phyloP scores from a whole-genome alignment of 2,888 invertebrate species.

The Agonopterix arenella region DNA sequence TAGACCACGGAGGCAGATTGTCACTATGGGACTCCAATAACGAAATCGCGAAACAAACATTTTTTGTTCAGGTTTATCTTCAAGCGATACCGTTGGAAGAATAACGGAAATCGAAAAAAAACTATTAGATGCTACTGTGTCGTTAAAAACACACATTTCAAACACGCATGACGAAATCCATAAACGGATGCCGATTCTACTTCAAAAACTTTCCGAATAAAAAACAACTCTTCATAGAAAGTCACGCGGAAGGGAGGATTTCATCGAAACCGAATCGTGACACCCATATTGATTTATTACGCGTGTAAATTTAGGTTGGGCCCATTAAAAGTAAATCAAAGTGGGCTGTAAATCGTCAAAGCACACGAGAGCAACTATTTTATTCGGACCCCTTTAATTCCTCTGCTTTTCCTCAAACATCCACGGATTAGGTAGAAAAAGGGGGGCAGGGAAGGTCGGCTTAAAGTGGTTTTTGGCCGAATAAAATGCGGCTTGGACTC shows the following conservation, averaged over 20 bases:
- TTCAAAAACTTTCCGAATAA: conserved; percentile 4
- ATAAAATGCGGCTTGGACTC: conserved; percentile 32
- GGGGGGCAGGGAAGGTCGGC: neutral
- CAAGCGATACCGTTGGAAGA: too few relatives aligned
- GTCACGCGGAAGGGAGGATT: conserved; percentile 16
- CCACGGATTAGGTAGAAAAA: neutral
- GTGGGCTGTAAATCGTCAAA: conserved; percentile 51
- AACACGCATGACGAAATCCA: conserved; percentile 1
- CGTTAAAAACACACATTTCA: neutral
- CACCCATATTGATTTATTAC: conserved; percentile 47
- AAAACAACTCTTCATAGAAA: conserved; percentile 19
- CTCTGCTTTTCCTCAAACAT: neutral
- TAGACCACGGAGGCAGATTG: too few relatives aligned
- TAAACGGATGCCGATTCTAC: conserved; percentile 6
- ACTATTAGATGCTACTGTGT: too few relatives aligned
- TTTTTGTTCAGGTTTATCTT: too few relatives aligned
- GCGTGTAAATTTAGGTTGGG: conserved; percentile 46
- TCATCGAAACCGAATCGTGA: conserved; percentile 2
- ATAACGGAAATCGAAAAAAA: too few relatives aligned
- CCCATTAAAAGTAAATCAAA: conserved; percentile 58
- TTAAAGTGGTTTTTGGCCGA: conserved; percentile 18
- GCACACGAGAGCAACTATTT: conserved; percentile 23
- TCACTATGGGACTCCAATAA: too few relatives aligned
- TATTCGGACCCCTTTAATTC: conserved; percentile 12
- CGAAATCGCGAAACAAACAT: too few relatives aligned